Percentiles rank a stretch among this genome's conserved stretches.
Conservation (phyloP, 2,888 invertebrate species). For the Reticulitermes lucifugus region DNA sequence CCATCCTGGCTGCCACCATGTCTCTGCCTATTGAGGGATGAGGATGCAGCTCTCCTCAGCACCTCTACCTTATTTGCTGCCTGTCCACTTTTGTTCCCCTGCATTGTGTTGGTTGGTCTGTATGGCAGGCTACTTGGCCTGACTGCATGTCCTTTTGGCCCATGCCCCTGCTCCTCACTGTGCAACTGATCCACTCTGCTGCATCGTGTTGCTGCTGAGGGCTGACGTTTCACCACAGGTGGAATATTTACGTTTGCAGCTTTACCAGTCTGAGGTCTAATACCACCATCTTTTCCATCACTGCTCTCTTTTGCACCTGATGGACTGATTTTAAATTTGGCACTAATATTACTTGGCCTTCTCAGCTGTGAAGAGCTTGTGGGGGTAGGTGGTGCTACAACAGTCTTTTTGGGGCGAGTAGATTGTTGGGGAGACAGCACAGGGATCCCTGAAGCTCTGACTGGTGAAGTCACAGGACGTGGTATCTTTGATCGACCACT, state of each 20-base stretch:
- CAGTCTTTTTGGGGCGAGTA: not conserved
- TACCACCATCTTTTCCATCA: not conserved
- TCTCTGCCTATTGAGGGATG: conserved; percentile 69
- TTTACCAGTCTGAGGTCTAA: not conserved
- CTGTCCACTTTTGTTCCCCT: conserved; percentile 56
- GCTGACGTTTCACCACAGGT: conserved; percentile 26
- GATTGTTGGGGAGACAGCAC: conserved; percentile 60
- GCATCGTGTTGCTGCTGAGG: conserved; percentile 37
- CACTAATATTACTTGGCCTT: conserved; percentile 10
- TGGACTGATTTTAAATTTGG: conserved; percentile 36
- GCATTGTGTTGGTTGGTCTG: conserved; percentile 64
- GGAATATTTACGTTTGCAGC: not conserved
- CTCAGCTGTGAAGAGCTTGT: conserved; percentile 26
- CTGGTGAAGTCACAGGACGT: conserved; percentile 79
- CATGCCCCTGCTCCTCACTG: conserved; percentile 21
- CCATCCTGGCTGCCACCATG: not conserved
- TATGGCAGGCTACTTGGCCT: conserved; percentile 79
- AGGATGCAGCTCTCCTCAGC: conserved; percentile 76
- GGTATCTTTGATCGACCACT: conserved; percentile 74
- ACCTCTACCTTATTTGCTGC: conserved; percentile 58
- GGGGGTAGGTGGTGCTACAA: conserved; percentile 11
- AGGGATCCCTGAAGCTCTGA: conserved; percentile 66
- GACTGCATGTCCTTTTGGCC: not conserved
- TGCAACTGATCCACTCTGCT: conserved; percentile 42
- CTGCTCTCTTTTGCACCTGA: conserved; percentile 26